phyloP scores from a whole-genome alignment of 2,888 invertebrate genomes.

The Melinaea marsaeus region DNA sequence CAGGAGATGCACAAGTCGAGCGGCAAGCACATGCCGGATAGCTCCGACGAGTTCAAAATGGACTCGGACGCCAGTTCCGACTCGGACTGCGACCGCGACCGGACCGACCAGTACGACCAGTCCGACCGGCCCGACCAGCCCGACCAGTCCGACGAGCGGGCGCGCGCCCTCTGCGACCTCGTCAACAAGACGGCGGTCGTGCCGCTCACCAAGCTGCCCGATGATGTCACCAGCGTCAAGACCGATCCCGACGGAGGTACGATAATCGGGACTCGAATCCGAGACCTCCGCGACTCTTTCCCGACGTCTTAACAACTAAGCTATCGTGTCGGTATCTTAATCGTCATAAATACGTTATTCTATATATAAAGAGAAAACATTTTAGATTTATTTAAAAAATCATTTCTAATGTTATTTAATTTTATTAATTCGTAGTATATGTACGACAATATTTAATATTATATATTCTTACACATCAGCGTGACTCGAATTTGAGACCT shows the following conservation, averaged over 20 bases:
- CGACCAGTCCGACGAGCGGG: slow-evolving; percentile 44
- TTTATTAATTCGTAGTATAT: too few species aligned
- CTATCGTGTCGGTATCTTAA: too few species aligned
- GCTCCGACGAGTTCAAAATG: slow-evolving; percentile 71
- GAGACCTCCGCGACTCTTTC: too few species aligned
- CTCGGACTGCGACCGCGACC: slow-evolving; percentile 46
- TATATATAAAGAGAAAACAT: too few species aligned
- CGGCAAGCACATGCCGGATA: slow-evolving; percentile 75
- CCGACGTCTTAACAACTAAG: too few species aligned
- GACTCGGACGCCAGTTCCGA: slow-evolving; percentile 27
- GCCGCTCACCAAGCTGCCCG: slow-evolving; percentile 64
- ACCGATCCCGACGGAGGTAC: slow-evolving; percentile 40
- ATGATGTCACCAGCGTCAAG: slow-evolving; percentile 60
- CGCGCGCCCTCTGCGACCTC: slow-evolving; percentile 52
- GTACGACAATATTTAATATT: too few species aligned
- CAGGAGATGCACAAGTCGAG: slow-evolving; percentile 76
- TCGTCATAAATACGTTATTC: too few species aligned
- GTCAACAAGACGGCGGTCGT: slow-evolving; percentile 64
- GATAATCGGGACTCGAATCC: neutral
- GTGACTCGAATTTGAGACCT: too few species aligned
- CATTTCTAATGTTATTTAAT: too few species aligned
- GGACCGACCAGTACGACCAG: slow-evolving; percentile 42
- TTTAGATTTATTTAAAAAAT: too few species aligned
- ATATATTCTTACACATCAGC: too few species aligned
- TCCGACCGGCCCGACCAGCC: slow-evolving; percentile 48